Evolutionary conservation across 2,113 vertebrate genomes (phyloP), one percentile per base, ranked within the genome.

Genomic region (Steatornis caripensis): DNA sequence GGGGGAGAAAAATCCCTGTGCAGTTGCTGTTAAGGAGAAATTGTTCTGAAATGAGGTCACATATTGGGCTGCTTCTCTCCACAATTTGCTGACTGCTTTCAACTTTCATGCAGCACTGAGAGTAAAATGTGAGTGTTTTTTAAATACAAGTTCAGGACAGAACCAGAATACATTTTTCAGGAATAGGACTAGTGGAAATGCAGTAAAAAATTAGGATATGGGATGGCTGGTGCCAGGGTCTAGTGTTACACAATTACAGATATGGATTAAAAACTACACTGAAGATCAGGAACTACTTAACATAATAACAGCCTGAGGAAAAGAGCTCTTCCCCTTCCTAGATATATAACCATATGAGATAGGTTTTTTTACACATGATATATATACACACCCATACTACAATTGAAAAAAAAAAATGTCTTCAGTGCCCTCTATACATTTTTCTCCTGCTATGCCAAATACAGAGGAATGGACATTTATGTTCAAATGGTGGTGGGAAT

Each of bases 11-110:
- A 90, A 62, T 1, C 2, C 17, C 57, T n/a, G 29, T 79, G 29
- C 17, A 49, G 7, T 39, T 77, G 14, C 34, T 53, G 37, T 84
- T 70, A 75, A n/a, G 41, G 6, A 78, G 6, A 90, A 71, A 58
- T 68, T 41, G 7, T 84, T 87, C 82, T 79, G n/a, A 88, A 92
- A 54, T 20, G 9, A 79, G 41, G 32, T 66, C 46, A 41, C 0
- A 0, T 29, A 66, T 29, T 1, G 1, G 46, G 8, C 37, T 82
- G 14, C 8, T 66, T 82, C 32, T 10, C 7, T 78, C n/a, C 60
- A 53, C 55, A 77, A 20, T 74, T 91, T 89, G 15, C 60, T 90
- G 60, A 53, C 30, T 78, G 34, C 39, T 94, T 87, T 87, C 53
- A 76, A 30, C 34, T 91, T 91, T 65, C 69, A 66, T 2, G 1